Conservation (phyloP, 2,797 vertebrate genomes). For the Coregonus ussuriensis region DNA sequence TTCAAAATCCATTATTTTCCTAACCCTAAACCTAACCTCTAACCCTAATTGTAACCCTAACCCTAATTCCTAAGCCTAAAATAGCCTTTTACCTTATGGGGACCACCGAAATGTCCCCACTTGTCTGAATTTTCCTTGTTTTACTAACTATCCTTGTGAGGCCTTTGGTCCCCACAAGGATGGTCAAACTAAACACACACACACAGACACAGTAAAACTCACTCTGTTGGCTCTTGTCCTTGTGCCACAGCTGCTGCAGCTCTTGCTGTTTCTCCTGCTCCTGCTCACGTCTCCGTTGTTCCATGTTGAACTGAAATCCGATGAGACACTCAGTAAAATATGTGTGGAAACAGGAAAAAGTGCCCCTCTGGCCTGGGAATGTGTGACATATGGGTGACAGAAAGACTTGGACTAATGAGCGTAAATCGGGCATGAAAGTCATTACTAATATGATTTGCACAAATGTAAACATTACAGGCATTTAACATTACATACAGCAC, state of each 20-base stretch:
- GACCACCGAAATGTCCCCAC: no score
- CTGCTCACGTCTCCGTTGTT: constrained; percentile 75
- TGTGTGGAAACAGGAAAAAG: not conserved
- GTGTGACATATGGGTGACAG: not conserved
- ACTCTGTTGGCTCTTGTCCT: constrained; percentile 83
- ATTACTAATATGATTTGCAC: not conserved
- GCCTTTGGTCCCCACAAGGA: no score
- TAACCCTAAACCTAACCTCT: no score
- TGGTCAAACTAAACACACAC: not conserved
- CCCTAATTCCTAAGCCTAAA: no score
- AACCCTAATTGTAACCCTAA: no score
- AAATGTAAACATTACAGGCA: not conserved
- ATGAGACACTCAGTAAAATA: not conserved
- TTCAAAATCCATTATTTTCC: no score
- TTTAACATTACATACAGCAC: not conserved
- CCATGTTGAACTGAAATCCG: constrained; percentile 70
- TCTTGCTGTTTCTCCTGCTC: constrained; percentile 79
- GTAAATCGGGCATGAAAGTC: not conserved
- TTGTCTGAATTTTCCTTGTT: no score
- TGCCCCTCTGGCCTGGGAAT: not conserved
- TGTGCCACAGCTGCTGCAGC: constrained; percentile 79
- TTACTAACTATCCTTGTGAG: no score
- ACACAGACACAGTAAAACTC: constrained; percentile 41
- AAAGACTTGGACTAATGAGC: not conserved
- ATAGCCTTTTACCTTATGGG: no score